phyloP scores from a whole-genome alignment of 2,888 invertebrate species.

The Xanthorhoe designata region DNA sequence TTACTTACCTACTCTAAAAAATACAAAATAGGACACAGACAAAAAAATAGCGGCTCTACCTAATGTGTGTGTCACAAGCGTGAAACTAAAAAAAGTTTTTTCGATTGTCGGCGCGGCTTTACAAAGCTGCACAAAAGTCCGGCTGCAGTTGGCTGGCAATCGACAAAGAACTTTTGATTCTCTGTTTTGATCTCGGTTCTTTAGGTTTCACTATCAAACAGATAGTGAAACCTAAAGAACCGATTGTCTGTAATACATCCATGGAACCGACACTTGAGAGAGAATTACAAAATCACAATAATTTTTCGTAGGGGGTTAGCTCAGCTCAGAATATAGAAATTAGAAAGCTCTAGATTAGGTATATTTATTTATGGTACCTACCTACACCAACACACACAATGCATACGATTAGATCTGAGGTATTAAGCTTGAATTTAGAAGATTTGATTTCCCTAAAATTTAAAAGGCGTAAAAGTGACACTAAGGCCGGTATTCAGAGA shows the following conservation, averaged over 20 bases:
- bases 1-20: slow-evolving; percentile 33
- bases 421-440: no score
- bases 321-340: no score
- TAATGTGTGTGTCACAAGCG: slow-evolving; percentile 62
- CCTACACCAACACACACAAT: no score
- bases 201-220: no score
- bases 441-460: slow-evolving; percentile 25
- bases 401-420: no score
- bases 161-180: slow-evolving; percentile 63
- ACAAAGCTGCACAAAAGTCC: slow-evolving; percentile 69
- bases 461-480: slow-evolving; percentile 67
- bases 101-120: slow-evolving; percentile 53
- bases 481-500: no score
- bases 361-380: no score
- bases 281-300: slow-evolving; percentile 50
- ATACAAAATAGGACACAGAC: not conserved
- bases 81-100: slow-evolving; percentile 37
- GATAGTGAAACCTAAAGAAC: slow-evolving; percentile 69
- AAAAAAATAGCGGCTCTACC: slow-evolving; percentile 48
- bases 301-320: no score
- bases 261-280: slow-evolving; percentile 63
- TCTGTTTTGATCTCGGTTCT: slow-evolving; percentile 79
- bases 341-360: no score
- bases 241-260: no score
- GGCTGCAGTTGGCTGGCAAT: slow-evolving; percentile 65